Evolutionary conservation across 2,888 invertebrate species (phyloP).

Genomic region (Euzophera pinguis): DNA sequence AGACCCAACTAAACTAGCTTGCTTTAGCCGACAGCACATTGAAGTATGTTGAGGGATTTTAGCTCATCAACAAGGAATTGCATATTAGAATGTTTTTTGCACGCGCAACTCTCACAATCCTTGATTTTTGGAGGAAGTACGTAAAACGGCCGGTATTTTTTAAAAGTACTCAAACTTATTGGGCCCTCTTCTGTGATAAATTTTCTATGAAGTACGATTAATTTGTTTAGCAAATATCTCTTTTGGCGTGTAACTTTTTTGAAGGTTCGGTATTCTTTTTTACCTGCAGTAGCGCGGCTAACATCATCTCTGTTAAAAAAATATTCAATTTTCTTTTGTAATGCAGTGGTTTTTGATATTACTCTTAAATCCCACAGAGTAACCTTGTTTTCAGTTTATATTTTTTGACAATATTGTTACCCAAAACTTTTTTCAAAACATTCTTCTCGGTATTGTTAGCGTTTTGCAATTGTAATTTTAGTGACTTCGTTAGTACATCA

Average conservation of each 20-base stretch:
- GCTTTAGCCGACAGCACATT: neutral
- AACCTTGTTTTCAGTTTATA: slow-evolving; percentile 14
- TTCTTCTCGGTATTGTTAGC: slow-evolving; percentile 12
- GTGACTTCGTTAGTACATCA: neutral
- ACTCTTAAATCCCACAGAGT: neutral
- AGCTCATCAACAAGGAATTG: neutral
- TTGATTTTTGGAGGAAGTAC: slow-evolving; percentile 16
- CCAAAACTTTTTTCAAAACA: slow-evolving; percentile 12
- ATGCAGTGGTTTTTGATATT: neutral
- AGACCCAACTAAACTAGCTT: neutral
- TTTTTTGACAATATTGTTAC: slow-evolving; percentile 12
- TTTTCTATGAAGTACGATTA: neutral
- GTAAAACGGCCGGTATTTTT: slow-evolving; percentile 19
- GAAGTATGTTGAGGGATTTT: neutral
- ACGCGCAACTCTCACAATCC: slow-evolving; percentile 16
- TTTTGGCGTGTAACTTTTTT: slow-evolving; percentile 15
- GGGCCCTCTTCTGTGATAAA: slow-evolving; percentile 19
- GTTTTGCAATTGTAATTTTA: neutral
- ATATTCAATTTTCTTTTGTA: slow-evolving; percentile 11
- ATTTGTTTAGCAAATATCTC: neutral
- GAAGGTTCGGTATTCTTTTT: slow-evolving; percentile 20
- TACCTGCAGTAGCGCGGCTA: slow-evolving; percentile 21
- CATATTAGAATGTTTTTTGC: slow-evolving; percentile 15
- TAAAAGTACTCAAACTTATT: slow-evolving; percentile 17
- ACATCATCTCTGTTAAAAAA: slow-evolving; percentile 16